Conservation (phyloP, 2,113 vertebrate genomes). For the Saguinus imperator region DNA sequence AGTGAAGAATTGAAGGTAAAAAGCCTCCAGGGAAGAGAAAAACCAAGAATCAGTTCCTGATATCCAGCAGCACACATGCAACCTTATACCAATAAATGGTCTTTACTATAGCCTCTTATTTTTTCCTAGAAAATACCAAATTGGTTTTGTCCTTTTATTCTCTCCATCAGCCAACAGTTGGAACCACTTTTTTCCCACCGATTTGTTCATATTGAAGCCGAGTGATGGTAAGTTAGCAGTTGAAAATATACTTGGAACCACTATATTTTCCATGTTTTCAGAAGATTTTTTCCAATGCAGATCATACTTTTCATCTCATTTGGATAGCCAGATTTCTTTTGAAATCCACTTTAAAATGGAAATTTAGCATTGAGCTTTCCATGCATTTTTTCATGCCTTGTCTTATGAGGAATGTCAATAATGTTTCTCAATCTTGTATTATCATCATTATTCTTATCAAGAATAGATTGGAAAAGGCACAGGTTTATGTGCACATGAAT, state of each 20-base stretch:
- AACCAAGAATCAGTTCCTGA: background rate
- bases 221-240: background rate
- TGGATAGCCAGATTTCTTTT: background rate
- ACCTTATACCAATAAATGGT: background rate
- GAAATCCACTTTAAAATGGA: background rate
- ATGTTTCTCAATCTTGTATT: background rate
- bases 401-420: background rate
- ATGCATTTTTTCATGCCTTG: background rate
- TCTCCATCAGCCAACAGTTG: background rate
- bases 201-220: background rate
- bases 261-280: background rate
- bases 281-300: background rate
- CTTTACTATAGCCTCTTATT: background rate
- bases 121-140: conserved; percentile 11
- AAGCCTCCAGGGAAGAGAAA: background rate
- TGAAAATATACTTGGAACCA: conserved; percentile 36
- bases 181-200: background rate
- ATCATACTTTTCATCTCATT: conserved; percentile 1
- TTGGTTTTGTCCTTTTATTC: background rate
- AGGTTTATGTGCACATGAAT: background rate
- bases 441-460: background rate
- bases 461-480: background rate
- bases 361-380: background rate
- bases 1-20: background rate
- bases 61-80: background rate